Base-by-base conservation (phyloP, 2,888 invertebrate genomes). In the Rhagonycha lutea region DNA sequence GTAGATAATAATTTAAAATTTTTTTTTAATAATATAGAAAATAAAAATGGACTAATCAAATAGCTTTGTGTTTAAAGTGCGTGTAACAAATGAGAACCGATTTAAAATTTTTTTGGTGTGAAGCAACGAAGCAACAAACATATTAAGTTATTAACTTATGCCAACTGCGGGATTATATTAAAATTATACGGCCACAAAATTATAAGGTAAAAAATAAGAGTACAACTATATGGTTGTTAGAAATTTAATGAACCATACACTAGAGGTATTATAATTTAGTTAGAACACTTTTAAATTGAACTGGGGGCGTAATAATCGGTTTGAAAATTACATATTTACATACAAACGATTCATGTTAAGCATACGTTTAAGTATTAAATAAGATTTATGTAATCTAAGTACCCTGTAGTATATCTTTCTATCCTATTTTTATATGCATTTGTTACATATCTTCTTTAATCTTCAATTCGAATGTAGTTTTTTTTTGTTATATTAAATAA, bases 141-240 rank as follows among this genome's bases (percentile, higher is more conserved):
- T 85, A 86, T 86, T 85, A 85, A 85, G 84, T 85, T 84, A 85
- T 85, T 85, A 85, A 83, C 82, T 81, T 83, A 83, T 84, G 82
- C 84, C 84, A 85, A 85, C 85, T 85, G 85, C 83, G 84, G 84
- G 85, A 85, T 84, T 83, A 84, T 85, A 80, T 81, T 81, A 81
- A 86, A 85, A 86, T 86, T 86, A 86, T 83, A 85, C 82, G 79
- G 79, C 79, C 62, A 82, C 79, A 75, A 83, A 83, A 84, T 84
- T 83, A 83, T 80, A 79, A 78, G 78, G 78, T 78, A 80, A 80
- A 80, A 80, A 80, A 82, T 80, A 79, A 77, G 80, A 80, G 79
- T 80, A 81, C 81, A 80, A 81, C 79, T 79, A 83, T 69, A 80
- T 81, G 78, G 81, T 82, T 79, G 82, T 83, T 82, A 81, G 77